These are phyloP conservation scores for Caenorhabditis sp. DNA, from an alignment of 2,888 invertebrate species.

Conservation along the genomic window DNA sequence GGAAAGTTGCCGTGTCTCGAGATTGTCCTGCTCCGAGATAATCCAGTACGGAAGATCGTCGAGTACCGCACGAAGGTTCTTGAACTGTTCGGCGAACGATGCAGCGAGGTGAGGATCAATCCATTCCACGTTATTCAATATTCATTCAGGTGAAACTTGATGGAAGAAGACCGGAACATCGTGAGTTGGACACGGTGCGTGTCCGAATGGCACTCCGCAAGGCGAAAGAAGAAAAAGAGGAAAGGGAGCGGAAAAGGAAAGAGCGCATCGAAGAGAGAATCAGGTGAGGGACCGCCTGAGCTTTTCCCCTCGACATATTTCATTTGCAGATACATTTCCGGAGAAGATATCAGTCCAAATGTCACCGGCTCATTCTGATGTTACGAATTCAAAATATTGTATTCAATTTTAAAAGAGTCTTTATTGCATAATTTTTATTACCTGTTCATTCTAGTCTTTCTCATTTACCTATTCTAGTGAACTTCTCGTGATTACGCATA, in stretches of 20 bases:
- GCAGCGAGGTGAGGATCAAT: slow-evolving; percentile 83
- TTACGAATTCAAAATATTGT: background rate
- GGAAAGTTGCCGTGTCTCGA: slow-evolving; percentile 90
- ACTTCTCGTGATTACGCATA: background rate
- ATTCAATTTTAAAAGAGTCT: background rate
- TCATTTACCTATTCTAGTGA: slow-evolving; percentile 2
- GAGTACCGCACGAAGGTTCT: slow-evolving; percentile 86
- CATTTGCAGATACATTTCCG: slow-evolving; percentile 42
- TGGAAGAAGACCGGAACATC: slow-evolving; percentile 89
- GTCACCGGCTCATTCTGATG: slow-evolving; percentile 27
- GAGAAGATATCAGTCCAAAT: slow-evolving; percentile 41
- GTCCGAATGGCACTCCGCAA: slow-evolving; percentile 91
- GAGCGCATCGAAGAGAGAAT: slow-evolving; percentile 61
- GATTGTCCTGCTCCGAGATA: slow-evolving; percentile 88
- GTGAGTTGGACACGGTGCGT: slow-evolving; percentile 92
- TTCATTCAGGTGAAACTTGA: slow-evolving; percentile 85
- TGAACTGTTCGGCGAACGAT: slow-evolving; percentile 89
- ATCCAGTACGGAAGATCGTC: slow-evolving; percentile 87
- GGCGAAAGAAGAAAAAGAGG: slow-evolving; percentile 83
- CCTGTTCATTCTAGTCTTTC: slow-evolving; percentile 30
- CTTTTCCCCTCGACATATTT: background rate
- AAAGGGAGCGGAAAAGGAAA: slow-evolving; percentile 52
- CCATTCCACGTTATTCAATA: background rate
- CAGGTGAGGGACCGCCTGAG: background rate
- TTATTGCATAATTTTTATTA: slow-evolving; percentile 1